These are phyloP conservation scores for Melanotaenia boesemani DNA, from an alignment of 2,797 vertebrate species.

Conservation along the genomic window DNA sequence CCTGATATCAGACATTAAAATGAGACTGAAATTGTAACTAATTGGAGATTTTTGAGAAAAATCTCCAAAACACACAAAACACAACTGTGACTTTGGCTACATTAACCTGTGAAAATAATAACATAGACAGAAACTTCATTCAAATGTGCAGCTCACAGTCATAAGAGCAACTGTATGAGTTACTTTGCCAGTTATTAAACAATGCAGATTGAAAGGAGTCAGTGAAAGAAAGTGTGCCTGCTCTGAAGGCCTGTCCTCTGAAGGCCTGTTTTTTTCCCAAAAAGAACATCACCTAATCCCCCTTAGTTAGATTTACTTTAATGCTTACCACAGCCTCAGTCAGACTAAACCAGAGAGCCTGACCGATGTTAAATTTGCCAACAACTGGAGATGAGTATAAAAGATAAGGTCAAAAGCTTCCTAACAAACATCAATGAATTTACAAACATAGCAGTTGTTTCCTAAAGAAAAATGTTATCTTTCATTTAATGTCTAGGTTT, in stretches of 20 bases:
- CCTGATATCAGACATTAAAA: background rate
- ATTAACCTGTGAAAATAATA: background rate
- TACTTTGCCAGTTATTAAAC: too few relatives aligned
- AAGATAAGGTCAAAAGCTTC: background rate
- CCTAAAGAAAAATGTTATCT: background rate
- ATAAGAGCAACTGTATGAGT: background rate
- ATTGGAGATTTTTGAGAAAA: background rate
- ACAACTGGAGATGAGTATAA: background rate
- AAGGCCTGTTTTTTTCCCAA: background rate
- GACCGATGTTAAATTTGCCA: background rate
- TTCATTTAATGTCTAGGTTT: background rate
- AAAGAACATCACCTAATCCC: background rate
- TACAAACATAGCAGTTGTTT: background rate
- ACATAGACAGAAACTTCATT: background rate
- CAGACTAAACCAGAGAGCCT: background rate
- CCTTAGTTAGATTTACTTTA: background rate
- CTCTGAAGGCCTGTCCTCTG: background rate
- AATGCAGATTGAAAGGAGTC: background rate
- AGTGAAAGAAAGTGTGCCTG: background rate
- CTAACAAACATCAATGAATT: background rate
- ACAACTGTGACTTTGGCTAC: background rate
- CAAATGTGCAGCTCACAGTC: background rate
- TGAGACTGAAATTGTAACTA: background rate
- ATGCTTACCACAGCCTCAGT: background rate
- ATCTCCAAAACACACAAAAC: background rate